Evolutionary conservation across 1,140 invertebrate species (phyloP).

Genomic region (Magallana ariakensis): DNA sequence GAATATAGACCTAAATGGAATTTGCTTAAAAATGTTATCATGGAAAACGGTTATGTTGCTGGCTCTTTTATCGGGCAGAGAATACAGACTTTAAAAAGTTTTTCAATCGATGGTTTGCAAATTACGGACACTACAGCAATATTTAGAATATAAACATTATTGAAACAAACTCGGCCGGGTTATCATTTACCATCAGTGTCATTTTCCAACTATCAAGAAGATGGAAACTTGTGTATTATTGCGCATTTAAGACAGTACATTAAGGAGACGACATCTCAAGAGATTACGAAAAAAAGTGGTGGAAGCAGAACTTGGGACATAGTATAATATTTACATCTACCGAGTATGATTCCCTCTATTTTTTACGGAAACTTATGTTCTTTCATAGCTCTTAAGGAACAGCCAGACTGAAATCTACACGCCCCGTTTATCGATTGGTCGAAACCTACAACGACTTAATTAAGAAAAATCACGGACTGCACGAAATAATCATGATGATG

Average conservation of each 20-base stretch:
- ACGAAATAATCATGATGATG: too few species aligned
- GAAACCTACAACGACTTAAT: too few species aligned
- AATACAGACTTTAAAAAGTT: slow-evolving; percentile 35
- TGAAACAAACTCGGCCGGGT: slow-evolving; percentile 51
- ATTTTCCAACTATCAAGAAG: not conserved
- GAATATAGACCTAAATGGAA: not conserved
- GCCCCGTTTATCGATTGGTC: too few species aligned
- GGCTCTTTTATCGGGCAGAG: slow-evolving; percentile 38
- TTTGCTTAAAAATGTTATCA: slow-evolving; percentile 38
- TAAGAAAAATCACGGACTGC: too few species aligned
- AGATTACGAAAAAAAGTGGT: too few species aligned
- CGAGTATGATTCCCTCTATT: too few species aligned
- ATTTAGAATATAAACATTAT: not conserved
- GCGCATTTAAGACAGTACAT: slow-evolving; percentile 8
- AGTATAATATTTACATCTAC: too few species aligned
- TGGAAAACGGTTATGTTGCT: slow-evolving; percentile 48
- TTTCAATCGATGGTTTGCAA: slow-evolving; percentile 12
- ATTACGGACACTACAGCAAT: not conserved
- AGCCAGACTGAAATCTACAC: too few species aligned
- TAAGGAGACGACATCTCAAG: not conserved
- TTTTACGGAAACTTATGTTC: too few species aligned
- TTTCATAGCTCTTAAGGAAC: too few species aligned
- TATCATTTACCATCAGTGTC: not conserved
- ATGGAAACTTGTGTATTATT: slow-evolving; percentile 50
- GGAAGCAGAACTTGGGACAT: too few species aligned